Evolutionary conservation across 2,888 invertebrate genomes (phyloP), one percentile per base, ranked within the genome.

Genomic region (Autographa pulchrina): DNA sequence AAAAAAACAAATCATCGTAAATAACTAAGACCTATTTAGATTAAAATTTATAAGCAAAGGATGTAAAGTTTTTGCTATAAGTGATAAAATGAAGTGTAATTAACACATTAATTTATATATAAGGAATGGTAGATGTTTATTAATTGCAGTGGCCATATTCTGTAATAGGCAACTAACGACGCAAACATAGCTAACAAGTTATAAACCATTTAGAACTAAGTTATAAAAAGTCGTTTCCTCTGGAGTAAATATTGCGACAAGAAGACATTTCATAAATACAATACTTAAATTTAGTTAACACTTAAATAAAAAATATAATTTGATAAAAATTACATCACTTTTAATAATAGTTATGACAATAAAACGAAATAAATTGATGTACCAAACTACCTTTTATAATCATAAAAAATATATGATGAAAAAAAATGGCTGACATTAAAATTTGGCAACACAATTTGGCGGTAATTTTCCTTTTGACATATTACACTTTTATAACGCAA

Each of bases 391-490:
- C 32, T 14, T 59, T 32, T 16, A 14, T 9, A 6, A 59, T 6
- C 6, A n/a, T 0, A 60, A 41, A n/a, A 32, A 54, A 61, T 38
- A 61, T 38, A 9, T 38, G 2, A 32, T 48, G 11, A 31, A 31
- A 32, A 31, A 35, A 48, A 5, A 38, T 13, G 54, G 14, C 20
- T 52, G 20, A 60, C 16, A 41, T 35, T 35, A 58, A 43, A 68
- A 52, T 38, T 64, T 72, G 63, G 68, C 77, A 80, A 78, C 75
- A 64, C 62, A 69, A 70, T 65, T 77, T 69, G 58, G 65, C 76
- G 68, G 69, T 62, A 73, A 80, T 62, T 70, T 68, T 68, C 38
- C 43, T 77, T 82, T 83, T 80, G 86, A 84, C 82, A 84, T 72
- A 72, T 78, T 75, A 70, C 78, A 83, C 75, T 86, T 84, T 84